These are phyloP conservation scores for Prionailurus bengalensis DNA, from an alignment of 2,113 vertebrate species.

Conservation along the genomic window DNA sequence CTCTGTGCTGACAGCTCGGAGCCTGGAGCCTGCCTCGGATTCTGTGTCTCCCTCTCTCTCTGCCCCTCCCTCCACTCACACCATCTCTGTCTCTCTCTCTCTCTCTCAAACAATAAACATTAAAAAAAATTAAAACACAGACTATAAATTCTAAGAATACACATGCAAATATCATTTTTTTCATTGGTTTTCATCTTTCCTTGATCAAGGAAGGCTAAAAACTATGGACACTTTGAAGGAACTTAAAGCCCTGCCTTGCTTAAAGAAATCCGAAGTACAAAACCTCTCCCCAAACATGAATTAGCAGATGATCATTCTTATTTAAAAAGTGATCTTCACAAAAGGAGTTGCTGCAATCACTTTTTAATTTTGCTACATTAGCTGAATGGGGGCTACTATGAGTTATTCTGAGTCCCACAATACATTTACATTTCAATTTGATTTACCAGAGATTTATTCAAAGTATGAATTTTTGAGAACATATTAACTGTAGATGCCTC, in stretches of 20 bases:
- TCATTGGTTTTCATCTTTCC: background rate
- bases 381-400: background rate
- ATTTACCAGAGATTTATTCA: conserved; percentile 21
- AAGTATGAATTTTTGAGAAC: background rate
- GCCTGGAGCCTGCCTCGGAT: no score
- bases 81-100: no score
- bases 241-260: background rate
- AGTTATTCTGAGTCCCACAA: conserved; percentile 27
- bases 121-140: background rate
- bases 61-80: no score
- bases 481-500: background rate
- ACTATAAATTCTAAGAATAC: background rate
- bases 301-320: background rate
- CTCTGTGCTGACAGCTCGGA: no score
- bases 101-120: no score
- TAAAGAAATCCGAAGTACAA: conserved; percentile 27
- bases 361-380: conserved; percentile 5
- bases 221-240: background rate
- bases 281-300: background rate
- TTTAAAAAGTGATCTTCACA: background rate
- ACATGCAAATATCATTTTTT: background rate
- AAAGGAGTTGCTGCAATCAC: conserved; percentile 5
- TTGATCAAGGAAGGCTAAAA: conserved; percentile 22
- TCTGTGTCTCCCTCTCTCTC: no score
- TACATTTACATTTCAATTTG: background rate